Base-by-base conservation (phyloP, 1,140 invertebrate species). In the Zaprionus africanus region DNA sequence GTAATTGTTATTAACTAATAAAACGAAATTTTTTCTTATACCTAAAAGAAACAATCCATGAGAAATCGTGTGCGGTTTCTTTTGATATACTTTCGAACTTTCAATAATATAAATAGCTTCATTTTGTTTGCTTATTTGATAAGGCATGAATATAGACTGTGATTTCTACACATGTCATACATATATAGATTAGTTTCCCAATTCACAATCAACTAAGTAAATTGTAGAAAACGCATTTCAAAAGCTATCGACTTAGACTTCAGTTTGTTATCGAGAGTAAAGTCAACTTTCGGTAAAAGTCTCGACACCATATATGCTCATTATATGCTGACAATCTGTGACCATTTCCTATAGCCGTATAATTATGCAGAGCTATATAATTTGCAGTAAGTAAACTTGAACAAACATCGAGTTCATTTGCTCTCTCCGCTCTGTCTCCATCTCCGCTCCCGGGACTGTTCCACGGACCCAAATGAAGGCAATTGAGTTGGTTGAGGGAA, bases 381-480 rank as follows among this genome's bases (percentile, higher is more conserved):
- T 51, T 51, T 51, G 46, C 17, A 51, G 19, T 22, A 51, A 51
- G 46, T 51, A 19, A 51, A 13, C 46, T 51, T 51, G 19, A 51
- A 51, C 46, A 51, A 56, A 56, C 26, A 56, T 56, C 5, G 53
- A 26, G 24, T 56, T 56, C 26, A 28, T 31, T 65, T 57, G 26
- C 17, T 43, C 9, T 31, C 1, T 54, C 53, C n/a, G n/a, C n/a
- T 36, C 13, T 15, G 41, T 46, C 59, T 56, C 19, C 22, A 4
- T 56, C 36, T 36, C 13, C 5, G 0, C 17, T 43, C 36, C 12
- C 26, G 28, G 15, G 13, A 62, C 28, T 41, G 51, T 61, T 57
- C 3, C 26, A 58, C 41, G 58, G 22, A 7, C 11, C 54, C 68
- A 80, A 80, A 78, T 66, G 76, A 79, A 64, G 76, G 71, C 71